A percentile compares a stretch with the other conserved stretches of the same genome.
These are phyloP conservation scores for Hycleus cichorii DNA, from an alignment of 1,140 invertebrate genomes.

Conservation along the genomic window DNA sequence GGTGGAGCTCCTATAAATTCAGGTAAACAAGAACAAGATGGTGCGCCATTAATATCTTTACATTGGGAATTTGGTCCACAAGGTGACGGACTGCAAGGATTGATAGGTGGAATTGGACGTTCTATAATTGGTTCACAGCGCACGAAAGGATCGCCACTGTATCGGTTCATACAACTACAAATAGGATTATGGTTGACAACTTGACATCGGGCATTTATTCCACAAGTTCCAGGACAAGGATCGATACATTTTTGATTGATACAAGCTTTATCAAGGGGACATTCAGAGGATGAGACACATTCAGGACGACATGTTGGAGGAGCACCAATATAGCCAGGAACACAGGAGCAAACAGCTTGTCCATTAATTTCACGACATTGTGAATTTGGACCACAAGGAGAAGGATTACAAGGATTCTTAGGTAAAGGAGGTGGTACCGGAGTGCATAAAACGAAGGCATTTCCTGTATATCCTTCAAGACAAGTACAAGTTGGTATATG, in stretches of 20 bases:
- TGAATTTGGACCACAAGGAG: constrained; percentile 54
- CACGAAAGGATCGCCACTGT: constrained; percentile 54
- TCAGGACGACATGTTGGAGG: constrained; percentile 58
- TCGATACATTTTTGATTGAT: constrained; percentile 56
- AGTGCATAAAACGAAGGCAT: constrained; percentile 55
- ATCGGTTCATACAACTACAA: constrained; percentile 52
- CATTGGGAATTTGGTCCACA: constrained; percentile 68
- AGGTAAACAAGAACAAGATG: constrained; percentile 62
- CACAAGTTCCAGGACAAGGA: constrained; percentile 59
- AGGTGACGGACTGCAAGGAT: constrained; percentile 58
- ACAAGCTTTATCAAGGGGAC: constrained; percentile 53
- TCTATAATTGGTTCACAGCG: constrained; percentile 41
- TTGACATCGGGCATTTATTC: constrained; percentile 52
- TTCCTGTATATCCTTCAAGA: constrained; percentile 50
- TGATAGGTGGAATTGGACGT: constrained; percentile 42
- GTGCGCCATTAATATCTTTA: constrained; percentile 49
- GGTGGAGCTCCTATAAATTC: constrained; percentile 68
- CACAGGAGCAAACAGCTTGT: constrained; percentile 54
- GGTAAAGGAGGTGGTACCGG: constrained; percentile 30
- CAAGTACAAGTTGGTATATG: constrained; percentile 64
- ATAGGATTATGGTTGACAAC: constrained; percentile 56
- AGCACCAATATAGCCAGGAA: constrained; percentile 52
- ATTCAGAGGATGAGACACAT: constrained; percentile 56
- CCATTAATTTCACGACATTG: constrained; percentile 52
- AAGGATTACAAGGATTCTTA: constrained; percentile 48